phyloP scores from a whole-genome alignment of 2,888 invertebrate genomes.

The Papilio elwesi region DNA sequence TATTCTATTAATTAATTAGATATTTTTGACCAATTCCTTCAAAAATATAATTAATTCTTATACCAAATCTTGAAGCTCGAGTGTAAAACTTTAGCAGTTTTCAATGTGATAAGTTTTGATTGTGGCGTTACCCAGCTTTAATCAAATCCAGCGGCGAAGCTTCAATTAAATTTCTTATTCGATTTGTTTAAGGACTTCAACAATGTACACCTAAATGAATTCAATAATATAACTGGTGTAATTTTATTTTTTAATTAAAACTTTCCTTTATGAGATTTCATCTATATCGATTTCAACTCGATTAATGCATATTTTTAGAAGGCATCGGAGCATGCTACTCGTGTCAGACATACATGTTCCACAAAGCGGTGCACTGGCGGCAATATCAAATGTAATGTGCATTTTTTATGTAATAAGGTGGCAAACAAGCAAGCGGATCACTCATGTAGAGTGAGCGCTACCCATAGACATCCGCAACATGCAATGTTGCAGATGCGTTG shows the following conservation, averaged over 20 bases:
- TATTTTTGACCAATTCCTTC: no score
- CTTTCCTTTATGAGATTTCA: not conserved
- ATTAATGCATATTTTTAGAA: no score
- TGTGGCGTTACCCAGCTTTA: conserved; percentile 12
- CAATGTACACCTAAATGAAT: not conserved
- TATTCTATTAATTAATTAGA: no score
- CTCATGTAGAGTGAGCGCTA: no score
- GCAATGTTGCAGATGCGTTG: no score
- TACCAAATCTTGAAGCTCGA: not conserved
- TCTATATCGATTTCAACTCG: not conserved
- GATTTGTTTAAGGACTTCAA: not conserved
- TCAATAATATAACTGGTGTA: not conserved
- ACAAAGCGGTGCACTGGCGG: no score
- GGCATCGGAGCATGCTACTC: no score
- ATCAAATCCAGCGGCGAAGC: conserved; percentile 15
- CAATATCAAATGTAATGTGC: no score
- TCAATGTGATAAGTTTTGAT: conserved; percentile 26
- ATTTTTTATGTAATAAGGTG: no score
- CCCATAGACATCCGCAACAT: no score
- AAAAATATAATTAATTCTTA: not conserved
- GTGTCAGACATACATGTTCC: no score
- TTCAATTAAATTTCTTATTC: conserved; percentile 19
- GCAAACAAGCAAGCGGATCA: no score
- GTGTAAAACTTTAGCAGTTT: conserved; percentile 1
- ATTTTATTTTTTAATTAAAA: conserved; percentile 7